Evolutionary conservation across 2,888 invertebrate species (phyloP).

Genomic region (Agonopterix heracliana): DNA sequence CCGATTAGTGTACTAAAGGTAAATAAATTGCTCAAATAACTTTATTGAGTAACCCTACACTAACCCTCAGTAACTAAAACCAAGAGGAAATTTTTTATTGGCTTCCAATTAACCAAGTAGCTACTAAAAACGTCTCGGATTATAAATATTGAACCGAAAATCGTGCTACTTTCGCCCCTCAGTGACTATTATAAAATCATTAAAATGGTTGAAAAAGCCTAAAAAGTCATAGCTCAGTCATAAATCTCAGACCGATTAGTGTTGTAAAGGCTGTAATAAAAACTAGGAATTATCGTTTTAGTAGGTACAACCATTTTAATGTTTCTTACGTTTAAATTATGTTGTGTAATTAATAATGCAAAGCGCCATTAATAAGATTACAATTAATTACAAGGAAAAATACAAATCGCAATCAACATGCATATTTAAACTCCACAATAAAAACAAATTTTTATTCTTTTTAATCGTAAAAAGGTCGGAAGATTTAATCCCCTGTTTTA

Average conservation of each 20-base stretch:
- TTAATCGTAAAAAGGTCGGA: slow-evolving; percentile 42
- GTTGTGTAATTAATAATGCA: slow-evolving; percentile 16
- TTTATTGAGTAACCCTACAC: slow-evolving; percentile 20
- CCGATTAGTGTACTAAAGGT: slow-evolving; percentile 48
- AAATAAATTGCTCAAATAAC: slow-evolving; percentile 44
- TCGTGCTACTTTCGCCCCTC: slow-evolving; percentile 17
- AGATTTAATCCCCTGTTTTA: slow-evolving; percentile 57
- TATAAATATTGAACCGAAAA: slow-evolving; percentile 11
- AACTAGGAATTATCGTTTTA: slow-evolving; percentile 22
- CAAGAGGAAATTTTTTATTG: too few relatives aligned
- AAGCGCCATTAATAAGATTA: slow-evolving; percentile 18
- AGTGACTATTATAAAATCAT: slow-evolving; percentile 42
- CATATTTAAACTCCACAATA: too few relatives aligned
- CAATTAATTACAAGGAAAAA: too few relatives aligned
- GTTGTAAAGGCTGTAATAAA: slow-evolving; percentile 40
- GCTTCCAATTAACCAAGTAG: too few relatives aligned
- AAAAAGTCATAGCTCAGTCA: slow-evolving; percentile 31
- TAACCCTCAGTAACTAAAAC: slow-evolving; percentile 12
- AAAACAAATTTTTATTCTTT: slow-evolving; percentile 26
- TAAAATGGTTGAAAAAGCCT: slow-evolving; percentile 30
- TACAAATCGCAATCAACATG: too few relatives aligned
- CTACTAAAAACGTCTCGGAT: too few relatives aligned
- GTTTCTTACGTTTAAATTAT: too few relatives aligned
- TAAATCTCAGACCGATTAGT: slow-evolving; percentile 47
- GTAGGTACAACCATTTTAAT: too few relatives aligned